A percentile compares a stretch with the other conserved stretches of the same genome.
phyloP scores from a whole-genome alignment of 2,113 vertebrate genomes.

The Garra rufa region DNA sequence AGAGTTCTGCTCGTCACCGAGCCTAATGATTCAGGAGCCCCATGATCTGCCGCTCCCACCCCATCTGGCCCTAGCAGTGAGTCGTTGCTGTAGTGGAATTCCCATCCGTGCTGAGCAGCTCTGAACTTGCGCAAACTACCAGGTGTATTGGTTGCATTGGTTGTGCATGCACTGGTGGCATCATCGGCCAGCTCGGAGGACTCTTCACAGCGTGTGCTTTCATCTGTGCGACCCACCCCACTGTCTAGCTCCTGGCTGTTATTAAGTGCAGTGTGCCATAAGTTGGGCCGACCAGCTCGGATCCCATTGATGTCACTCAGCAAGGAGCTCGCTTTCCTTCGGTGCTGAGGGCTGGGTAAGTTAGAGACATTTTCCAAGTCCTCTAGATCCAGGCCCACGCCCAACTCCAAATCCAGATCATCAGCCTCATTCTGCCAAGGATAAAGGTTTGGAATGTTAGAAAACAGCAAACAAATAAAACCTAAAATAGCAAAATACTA shows the following conservation, averaged over 20 bases:
- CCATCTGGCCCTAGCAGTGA: conserved; percentile 70
- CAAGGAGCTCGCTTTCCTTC: conserved; percentile 3
- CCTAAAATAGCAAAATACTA: background rate
- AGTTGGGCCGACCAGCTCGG: conserved; percentile 42
- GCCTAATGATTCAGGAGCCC: conserved; percentile 52
- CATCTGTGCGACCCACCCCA: conserved; percentile 84
- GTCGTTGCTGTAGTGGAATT: conserved; percentile 80
- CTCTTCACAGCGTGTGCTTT: conserved; percentile 86
- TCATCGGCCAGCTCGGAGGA: conserved; percentile 85
- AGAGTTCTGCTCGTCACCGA: conserved; percentile 63
- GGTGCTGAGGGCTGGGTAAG: conserved; percentile 51
- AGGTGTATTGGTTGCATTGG: conserved; percentile 76
- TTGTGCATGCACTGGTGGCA: conserved; percentile 78
- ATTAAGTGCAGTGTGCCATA: conserved; percentile 62
- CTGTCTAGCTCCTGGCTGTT: conserved; percentile 88
- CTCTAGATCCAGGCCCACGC: conserved; percentile 41
- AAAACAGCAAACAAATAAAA: background rate
- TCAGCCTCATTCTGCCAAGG: conserved; percentile 62
- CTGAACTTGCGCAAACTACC: conserved; percentile 76
- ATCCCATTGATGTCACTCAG: conserved; percentile 15
- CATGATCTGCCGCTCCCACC: conserved; percentile 56
- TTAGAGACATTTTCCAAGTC: conserved; percentile 50
- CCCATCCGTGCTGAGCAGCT: conserved; percentile 69
- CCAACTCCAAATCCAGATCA: conserved; percentile 61
- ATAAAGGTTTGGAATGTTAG: background rate